These are phyloP conservation scores for Ochotona curzoniae DNA, from an alignment of 2,113 vertebrate species.

Conservation along the genomic window DNA sequence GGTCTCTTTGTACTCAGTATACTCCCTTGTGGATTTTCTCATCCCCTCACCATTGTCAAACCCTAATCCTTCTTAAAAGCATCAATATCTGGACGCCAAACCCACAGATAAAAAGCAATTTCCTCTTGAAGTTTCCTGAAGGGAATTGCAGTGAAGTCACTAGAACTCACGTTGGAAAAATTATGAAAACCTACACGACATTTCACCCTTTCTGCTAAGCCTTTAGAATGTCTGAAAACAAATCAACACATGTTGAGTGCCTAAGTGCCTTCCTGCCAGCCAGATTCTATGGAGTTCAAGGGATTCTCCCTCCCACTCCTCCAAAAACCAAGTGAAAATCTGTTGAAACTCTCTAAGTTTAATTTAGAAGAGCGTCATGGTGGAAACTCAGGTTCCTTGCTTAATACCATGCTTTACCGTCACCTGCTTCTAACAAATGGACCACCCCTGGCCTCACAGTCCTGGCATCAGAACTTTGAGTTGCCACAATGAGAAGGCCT, in stretches of 20 bases:
- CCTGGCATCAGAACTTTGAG: neutral
- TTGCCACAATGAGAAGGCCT: conserved; percentile 42
- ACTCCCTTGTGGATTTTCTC: conserved; percentile 38
- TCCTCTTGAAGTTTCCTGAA: conserved; percentile 43
- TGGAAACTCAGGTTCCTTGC: neutral
- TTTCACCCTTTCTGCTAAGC: neutral
- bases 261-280: neutral
- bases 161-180: conserved; percentile 51
- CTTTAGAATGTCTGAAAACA: conserved; percentile 47
- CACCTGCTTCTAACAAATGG: conserved; percentile 29
- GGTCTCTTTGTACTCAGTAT: conserved; percentile 50
- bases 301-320: neutral
- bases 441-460: neutral
- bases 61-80: conserved; percentile 45
- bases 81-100: conserved; percentile 39
- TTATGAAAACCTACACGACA: neutral
- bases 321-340: conserved; percentile 38
- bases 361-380: conserved; percentile 8
- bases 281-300: neutral
- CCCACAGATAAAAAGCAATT: conserved; percentile 66
- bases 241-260: conserved; percentile 18
- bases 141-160: conserved; percentile 26
- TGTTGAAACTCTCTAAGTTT: neutral
- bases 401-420: neutral
- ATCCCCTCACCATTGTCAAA: conserved; percentile 3